Evolutionary conservation across 2,888 invertebrate species (phyloP).

Genomic region (Brachyptera risi): DNA sequence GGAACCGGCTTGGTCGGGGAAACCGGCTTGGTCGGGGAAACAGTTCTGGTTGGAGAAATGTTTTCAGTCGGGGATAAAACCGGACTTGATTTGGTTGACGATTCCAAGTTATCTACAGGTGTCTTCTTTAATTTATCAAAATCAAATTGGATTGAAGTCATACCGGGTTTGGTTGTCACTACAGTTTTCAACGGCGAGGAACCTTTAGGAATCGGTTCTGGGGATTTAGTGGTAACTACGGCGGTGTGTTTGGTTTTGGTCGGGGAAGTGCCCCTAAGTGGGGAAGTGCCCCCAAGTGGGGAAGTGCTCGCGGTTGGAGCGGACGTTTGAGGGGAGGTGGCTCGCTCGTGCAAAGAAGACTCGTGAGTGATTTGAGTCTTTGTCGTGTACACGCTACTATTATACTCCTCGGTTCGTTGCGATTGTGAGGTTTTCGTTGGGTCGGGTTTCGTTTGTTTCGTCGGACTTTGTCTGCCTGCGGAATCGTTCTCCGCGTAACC

Average conservation of each 20-base stretch:
- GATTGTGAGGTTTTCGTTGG: too few relatives aligned
- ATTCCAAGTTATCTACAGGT: too few relatives aligned
- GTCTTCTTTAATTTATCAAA: background rate
- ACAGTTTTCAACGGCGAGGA: background rate
- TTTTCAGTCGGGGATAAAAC: background rate
- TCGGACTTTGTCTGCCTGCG: background rate
- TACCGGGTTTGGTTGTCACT: background rate
- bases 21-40: background rate
- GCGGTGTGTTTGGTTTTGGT: background rate
- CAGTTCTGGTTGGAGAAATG: background rate
- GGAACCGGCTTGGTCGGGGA: background rate
- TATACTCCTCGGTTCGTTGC: background rate
- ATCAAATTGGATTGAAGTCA: background rate
- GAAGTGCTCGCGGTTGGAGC: background rate
- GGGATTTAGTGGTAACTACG: background rate
- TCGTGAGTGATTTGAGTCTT: slow-evolving; percentile 15
- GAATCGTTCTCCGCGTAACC: slow-evolving; percentile 9
- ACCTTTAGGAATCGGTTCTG: background rate
- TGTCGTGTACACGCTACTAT: background rate
- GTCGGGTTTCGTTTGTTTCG: background rate
- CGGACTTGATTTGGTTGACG: background rate
- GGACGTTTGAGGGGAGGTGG: background rate
- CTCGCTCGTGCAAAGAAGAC: background rate
- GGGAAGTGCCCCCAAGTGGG: background rate
- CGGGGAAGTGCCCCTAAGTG: background rate